Evolutionary conservation across 2,797 vertebrate genomes (phyloP).

Genomic region (Lerista edwardsae): DNA sequence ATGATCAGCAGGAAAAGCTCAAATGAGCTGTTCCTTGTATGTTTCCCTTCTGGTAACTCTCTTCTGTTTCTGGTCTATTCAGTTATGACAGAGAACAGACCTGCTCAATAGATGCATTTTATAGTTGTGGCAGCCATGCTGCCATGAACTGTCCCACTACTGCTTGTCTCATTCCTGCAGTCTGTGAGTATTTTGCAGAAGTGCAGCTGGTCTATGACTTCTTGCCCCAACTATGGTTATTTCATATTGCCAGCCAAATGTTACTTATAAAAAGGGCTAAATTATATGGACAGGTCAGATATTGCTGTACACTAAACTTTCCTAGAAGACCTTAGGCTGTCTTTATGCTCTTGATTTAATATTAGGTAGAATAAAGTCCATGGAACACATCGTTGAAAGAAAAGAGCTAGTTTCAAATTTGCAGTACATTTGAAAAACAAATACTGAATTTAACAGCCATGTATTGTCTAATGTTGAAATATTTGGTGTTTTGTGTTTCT

Average conservation of each 20-base stretch:
- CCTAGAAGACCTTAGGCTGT: slow-evolving; percentile 8
- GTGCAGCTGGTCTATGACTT: slow-evolving; percentile 14
- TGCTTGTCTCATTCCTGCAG: slow-evolving; percentile 2
- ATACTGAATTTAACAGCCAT: slow-evolving; percentile 1
- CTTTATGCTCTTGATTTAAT: slow-evolving; percentile 25
- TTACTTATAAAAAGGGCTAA: slow-evolving; percentile 5
- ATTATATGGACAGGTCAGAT: slow-evolving; percentile 17
- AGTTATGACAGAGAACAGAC: slow-evolving; percentile 33
- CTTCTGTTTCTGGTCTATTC: slow-evolving; percentile 16
- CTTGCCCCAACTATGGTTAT: slow-evolving; percentile 31
- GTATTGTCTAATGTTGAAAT: slow-evolving; percentile 46
- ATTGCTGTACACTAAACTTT: not conserved
- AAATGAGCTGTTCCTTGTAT: not conserved
- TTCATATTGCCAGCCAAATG: slow-evolving; percentile 10
- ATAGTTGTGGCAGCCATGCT: not conserved
- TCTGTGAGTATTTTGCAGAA: slow-evolving; percentile 15
- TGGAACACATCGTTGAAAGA: not conserved
- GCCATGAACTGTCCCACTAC: slow-evolving; percentile 27
- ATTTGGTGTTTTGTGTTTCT: not conserved
- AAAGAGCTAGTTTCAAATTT: not conserved
- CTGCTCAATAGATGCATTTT: slow-evolving; percentile 34
- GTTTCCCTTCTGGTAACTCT: slow-evolving; percentile 28
- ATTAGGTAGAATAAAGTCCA: slow-evolving; percentile 5
- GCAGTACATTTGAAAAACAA: slow-evolving; percentile 2
- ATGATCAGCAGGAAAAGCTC: not conserved